Conservation (phyloP, 2,113 vertebrate genomes). For the Megaptera novaeangliae region DNA sequence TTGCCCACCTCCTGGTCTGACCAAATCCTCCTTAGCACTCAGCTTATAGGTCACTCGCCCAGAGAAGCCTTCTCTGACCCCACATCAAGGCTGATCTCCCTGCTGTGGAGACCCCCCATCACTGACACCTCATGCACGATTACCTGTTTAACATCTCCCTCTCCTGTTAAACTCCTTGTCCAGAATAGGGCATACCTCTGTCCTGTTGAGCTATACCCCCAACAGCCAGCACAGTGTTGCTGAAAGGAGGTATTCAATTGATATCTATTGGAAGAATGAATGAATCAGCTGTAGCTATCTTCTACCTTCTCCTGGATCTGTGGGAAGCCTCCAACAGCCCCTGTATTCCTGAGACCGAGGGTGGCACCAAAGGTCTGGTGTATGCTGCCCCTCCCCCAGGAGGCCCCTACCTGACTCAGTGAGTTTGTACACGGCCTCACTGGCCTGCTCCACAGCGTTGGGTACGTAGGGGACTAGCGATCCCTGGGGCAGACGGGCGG, state of each 20-base stretch:
- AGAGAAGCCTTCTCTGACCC: background rate
- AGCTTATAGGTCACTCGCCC: background rate
- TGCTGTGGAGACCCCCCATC: too few species aligned
- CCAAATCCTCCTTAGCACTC: background rate
- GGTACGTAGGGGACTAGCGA: conserved; percentile 82
- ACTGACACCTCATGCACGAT: background rate
- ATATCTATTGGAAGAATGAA: background rate
- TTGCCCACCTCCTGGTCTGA: background rate
- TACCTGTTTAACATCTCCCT: background rate
- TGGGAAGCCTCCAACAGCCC: background rate
- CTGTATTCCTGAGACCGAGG: background rate
- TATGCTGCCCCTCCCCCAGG: too few species aligned
- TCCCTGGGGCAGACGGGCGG: conserved; percentile 82
- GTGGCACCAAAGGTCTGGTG: background rate
- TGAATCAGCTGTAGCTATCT: background rate
- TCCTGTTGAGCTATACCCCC: background rate
- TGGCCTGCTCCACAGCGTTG: conserved; percentile 83
- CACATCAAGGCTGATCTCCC: background rate
- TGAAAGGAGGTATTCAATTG: background rate
- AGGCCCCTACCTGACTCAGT: conserved; percentile 85
- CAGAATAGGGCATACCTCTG: background rate
- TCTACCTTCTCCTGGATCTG: background rate
- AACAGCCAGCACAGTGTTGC: background rate
- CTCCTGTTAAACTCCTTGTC: background rate
- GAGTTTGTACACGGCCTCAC: conserved; percentile 87